Base-by-base conservation (phyloP, 2,113 vertebrate species). In the Nematolebias whitei region DNA sequence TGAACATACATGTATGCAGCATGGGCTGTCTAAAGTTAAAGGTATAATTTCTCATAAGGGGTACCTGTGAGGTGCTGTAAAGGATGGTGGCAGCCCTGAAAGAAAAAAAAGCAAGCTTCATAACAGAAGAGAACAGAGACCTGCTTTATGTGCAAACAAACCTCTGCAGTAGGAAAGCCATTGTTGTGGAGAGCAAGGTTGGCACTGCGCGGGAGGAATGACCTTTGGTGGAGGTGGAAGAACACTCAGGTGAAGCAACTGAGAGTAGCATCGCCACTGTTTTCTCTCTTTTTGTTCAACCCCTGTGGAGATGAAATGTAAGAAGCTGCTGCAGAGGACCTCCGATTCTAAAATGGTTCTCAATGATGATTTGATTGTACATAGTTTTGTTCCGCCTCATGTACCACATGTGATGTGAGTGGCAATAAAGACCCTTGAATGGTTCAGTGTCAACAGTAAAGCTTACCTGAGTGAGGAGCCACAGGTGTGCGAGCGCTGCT, bases 51-150 rank as follows among this genome's bases (percentile, higher is more conserved):
- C 12, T 35, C 53, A 4, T 51, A 12, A 47, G 20, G 44, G 62
- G 85, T 85, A 92, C 92, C 87, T 85, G 35, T 47, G 38, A 6
- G 39, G 22, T 3, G 50, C 39, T n/a, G 51, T 38, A 10, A 81
- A 54, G 5, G 78, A 48, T 55, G 80, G 38, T 12, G 63, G 47
- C 5, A 63, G 18, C 23, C 74, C 91, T 92, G 68, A 65, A 81
- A 82, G 50, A 52, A 23, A 6, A 2, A 24, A 77, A 14, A n/a
- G 63, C 0, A 0, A 24, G 19, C 47, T 52, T 73, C 2, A 72
- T 12, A 5, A 4, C 23, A 29, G 16, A 13, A 1, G 38, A 14
- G 2, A 49, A 63, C 15, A 12, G 1, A 29, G 12, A 61, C 11
- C 22, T 51, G 4, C 26, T 23, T 18, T 53, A 53, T 18, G 58